Base-by-base conservation (phyloP, 2,888 invertebrate genomes). In the Eucera pruinosa region DNA sequence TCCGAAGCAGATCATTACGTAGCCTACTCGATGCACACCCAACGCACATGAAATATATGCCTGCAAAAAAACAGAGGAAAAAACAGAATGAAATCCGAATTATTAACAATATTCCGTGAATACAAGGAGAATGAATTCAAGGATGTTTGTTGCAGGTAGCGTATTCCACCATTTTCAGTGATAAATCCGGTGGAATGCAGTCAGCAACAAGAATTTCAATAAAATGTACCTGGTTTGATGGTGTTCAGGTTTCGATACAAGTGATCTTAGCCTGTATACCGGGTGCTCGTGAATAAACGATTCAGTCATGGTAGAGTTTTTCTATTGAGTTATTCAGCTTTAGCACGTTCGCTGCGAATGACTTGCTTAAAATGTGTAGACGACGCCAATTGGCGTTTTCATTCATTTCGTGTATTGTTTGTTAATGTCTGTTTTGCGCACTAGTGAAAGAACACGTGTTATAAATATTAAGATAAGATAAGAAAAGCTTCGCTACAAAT, bases 1-100 rank as follows among this genome's bases (percentile, higher is more conserved):
- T 1, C 98, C 99, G 92, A 98, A 98, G 91, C 98, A 98, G 89
- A 99, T 98, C 97, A 99, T 98, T 57, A 98, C 98, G 93, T 98
- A 98, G 62, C 99, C 99, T 61, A 99, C 98, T 88, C 96, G 96
- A 85, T 97, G 96, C 61, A 99, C 97, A 33, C 99, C 97, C 89
- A 97, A 93, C 0, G 97, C 97, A 91, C 98, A 98, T 1, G 96
- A 96, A n/a, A 97, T 96, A 92, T 96, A 97, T 0, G 96, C 97
- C 96, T 96, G 93, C 3, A 93, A 93, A 65, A 52, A 48, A 25
- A 33, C 33, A 33, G 33, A 33, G 7, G 33, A 33, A 33, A 33
- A 33, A 33, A 33, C 7, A 33, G 33, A 33, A 33, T 20, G 43
- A 30, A 36, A 60, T 30, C 0, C 18, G 33, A 15, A 25, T 0